Conservation (phyloP, 1,140 invertebrate genomes). For the Drosophila sechellia region DNA sequence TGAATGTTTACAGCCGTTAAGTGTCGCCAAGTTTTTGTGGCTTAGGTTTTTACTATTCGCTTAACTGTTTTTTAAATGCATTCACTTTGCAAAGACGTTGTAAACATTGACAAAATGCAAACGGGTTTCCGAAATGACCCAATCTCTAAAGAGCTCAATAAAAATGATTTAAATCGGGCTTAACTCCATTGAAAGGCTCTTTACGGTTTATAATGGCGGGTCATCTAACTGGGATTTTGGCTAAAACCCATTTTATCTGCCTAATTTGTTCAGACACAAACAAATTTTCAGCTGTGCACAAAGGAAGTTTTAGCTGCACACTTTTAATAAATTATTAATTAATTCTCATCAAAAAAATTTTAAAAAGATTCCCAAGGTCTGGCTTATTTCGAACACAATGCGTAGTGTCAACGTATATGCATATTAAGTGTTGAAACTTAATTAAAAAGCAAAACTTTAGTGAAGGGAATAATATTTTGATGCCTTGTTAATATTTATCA, state of each 20-base stretch:
- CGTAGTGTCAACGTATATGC: not conserved
- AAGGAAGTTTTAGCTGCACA: conserved; percentile 1
- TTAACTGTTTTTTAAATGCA: conserved; percentile 70
- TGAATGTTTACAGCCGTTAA: conserved; percentile 66
- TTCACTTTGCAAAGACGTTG: conserved; percentile 55
- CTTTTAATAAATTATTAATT: conserved; percentile 28
- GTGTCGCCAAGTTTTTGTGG: conserved; percentile 71
- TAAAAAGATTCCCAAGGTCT: conserved; percentile 25
- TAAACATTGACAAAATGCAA: conserved; percentile 57
- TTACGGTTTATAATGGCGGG: not conserved
- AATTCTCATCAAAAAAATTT: conserved; percentile 4
- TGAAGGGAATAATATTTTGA: conserved; percentile 33
- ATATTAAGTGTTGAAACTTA: conserved; percentile 12
- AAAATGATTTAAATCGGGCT: conserved; percentile 69
- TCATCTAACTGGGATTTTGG: conserved; percentile 20
- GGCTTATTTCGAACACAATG: conserved; percentile 17
- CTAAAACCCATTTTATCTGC: conserved; percentile 19
- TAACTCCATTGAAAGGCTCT: conserved; percentile 9
- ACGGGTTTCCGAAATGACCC: conserved; percentile 60
- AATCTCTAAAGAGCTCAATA: conserved; percentile 35
- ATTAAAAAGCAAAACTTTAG: conserved; percentile 30
- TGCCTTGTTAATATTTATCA: conserved; percentile 23
- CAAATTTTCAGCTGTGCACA: conserved; percentile 1
- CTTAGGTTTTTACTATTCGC: conserved; percentile 35
- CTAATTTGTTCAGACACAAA: conserved; percentile 24